These are phyloP conservation scores for Lampris incognitus DNA, from an alignment of 2,113 vertebrate species.

Conservation along the genomic window DNA sequence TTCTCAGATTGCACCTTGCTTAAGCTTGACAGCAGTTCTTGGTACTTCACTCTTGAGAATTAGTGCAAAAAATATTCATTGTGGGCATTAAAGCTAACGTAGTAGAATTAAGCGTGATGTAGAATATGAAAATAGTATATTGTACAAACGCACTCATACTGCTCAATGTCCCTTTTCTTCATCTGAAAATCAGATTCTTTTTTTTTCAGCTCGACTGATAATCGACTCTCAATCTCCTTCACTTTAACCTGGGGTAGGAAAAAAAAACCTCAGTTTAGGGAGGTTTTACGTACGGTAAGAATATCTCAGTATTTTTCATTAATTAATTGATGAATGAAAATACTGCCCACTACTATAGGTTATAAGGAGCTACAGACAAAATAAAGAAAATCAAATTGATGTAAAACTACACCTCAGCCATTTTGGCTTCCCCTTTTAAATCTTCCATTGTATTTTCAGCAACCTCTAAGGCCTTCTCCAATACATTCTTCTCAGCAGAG, in stretches of 20 bases:
- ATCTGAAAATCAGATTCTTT: conserved; percentile 78
- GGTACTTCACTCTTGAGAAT: conserved; percentile 81
- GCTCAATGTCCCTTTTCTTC: conserved; percentile 75
- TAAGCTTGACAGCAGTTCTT: conserved; percentile 75
- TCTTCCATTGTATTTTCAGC: conserved; percentile 77
- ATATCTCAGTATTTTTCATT: background rate
- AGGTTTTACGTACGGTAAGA: background rate
- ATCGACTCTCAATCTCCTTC: conserved; percentile 79
- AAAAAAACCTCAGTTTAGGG: background rate
- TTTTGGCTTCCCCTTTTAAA: conserved; percentile 65
- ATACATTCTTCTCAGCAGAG: conserved; percentile 73
- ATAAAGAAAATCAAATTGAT: conserved; percentile 3
- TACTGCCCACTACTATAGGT: background rate
- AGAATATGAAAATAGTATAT: background rate
- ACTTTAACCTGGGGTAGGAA: conserved; percentile 82
- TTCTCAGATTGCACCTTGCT: conserved; percentile 85
- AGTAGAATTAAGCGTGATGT: background rate
- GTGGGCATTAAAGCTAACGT: background rate
- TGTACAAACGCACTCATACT: conserved; percentile 79
- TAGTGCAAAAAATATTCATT: background rate
- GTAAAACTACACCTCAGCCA: conserved; percentile 79
- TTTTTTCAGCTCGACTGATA: conserved; percentile 80
- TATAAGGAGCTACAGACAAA: background rate
- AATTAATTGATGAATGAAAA: background rate
- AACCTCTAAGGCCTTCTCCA: conserved; percentile 77